A percentile compares a stretch with the other conserved stretches of the same genome.
Conservation (phyloP, 1,140 invertebrate species). For the Drosophila nikananu region DNA sequence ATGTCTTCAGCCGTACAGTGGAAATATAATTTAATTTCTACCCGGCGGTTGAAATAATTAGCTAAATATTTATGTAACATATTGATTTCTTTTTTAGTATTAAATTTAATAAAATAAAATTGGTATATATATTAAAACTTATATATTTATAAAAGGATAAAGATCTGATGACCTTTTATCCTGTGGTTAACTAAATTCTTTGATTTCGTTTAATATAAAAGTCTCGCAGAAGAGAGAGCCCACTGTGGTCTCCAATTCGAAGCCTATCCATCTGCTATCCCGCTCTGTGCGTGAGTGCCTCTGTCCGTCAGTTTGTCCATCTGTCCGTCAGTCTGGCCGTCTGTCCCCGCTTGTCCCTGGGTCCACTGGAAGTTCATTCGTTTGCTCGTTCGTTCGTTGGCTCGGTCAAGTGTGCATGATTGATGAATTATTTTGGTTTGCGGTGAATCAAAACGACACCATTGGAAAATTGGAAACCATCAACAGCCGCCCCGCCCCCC, state of each 20-base stretch:
- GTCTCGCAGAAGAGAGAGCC: too few species aligned
- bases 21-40: constrained; percentile 7
- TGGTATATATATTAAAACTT: too few species aligned
- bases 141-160: not conserved
- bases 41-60: too few species aligned
- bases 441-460: constrained; percentile 82
- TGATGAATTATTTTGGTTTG: constrained; percentile 84
- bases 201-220: not conserved
- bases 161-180: not conserved
- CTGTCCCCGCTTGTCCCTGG: not conserved
- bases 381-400: constrained; percentile 10
- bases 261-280: not conserved
- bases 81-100: too few species aligned
- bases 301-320: not conserved
- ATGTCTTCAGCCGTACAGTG: constrained; percentile 11
- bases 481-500: constrained; percentile 12
- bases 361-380: constrained; percentile 10
- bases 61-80: not conserved
- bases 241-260: constrained; percentile 9
- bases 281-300: too few species aligned
- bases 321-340: not conserved
- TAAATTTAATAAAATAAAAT: too few species aligned
- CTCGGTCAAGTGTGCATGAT: constrained; percentile 81
- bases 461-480: constrained; percentile 54
- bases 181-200: not conserved